Percentiles rank a stretch among this genome's conserved stretches.
Evolutionary conservation across 2,113 vertebrate species (phyloP).

Genomic region (Egretta garzetta): DNA sequence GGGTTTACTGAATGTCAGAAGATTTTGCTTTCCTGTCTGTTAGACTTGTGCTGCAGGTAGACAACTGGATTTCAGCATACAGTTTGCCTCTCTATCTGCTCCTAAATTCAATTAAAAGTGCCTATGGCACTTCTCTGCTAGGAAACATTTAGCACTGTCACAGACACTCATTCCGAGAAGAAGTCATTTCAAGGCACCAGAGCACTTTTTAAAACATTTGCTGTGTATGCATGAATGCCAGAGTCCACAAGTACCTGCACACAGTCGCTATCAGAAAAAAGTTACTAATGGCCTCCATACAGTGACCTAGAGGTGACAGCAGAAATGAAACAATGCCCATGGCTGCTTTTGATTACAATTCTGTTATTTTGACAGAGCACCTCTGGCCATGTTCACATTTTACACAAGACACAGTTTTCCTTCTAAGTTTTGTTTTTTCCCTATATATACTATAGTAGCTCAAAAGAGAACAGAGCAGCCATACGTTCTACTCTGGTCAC

Average conservation of each 20-base stretch:
- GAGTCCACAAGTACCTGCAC: neutral
- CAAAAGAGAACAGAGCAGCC: neutral
- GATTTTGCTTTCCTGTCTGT: neutral
- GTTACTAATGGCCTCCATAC: neutral
- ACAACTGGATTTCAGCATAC: conserved; percentile 1
- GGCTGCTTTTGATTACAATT: neutral
- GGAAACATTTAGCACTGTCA: conserved; percentile 38
- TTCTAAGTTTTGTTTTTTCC: neutral
- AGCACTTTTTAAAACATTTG: neutral
- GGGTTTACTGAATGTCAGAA: neutral
- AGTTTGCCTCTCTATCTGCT: conserved; percentile 17
- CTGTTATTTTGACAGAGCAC: neutral
- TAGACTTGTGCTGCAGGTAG: neutral
- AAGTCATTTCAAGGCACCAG: conserved; percentile 28
- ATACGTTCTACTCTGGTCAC: neutral
- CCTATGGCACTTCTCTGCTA: conserved; percentile 45
- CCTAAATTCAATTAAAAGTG: conserved; percentile 45
- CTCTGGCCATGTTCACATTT: neutral
- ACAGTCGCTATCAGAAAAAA: neutral
- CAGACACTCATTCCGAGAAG: conserved; percentile 48
- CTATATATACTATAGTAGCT: neutral
- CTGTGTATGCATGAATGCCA: neutral
- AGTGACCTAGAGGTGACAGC: neutral
- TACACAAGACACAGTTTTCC: neutral
- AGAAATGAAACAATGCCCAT: neutral